These are phyloP conservation scores for Calonectris borealis DNA, from an alignment of 2,113 vertebrate genomes.

Conservation along the genomic window DNA sequence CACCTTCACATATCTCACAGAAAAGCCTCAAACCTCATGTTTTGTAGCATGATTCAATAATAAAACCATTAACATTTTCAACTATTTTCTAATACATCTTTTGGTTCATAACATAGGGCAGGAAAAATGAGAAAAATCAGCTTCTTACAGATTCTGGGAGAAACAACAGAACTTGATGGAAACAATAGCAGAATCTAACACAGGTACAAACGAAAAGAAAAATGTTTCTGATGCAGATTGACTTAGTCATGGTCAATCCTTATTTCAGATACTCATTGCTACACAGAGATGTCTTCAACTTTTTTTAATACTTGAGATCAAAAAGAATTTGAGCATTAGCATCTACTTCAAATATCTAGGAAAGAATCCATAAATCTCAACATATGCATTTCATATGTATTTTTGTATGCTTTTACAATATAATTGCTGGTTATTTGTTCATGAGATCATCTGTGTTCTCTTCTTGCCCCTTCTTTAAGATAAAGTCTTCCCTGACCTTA, in stretches of 20 bases:
- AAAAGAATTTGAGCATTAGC: conserved; percentile 20
- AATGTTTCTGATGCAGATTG: background rate
- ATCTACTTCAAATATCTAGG: background rate
- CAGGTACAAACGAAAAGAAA: background rate
- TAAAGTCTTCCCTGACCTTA: background rate
- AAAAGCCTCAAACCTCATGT: background rate
- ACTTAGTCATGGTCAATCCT: background rate
- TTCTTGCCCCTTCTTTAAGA: background rate
- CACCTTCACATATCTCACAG: background rate
- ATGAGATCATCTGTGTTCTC: background rate
- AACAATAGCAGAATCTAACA: background rate
- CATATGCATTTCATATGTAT: background rate
- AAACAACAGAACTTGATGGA: background rate
- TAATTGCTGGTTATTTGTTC: background rate
- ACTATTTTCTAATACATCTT: background rate
- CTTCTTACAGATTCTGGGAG: background rate
- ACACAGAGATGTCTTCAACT: background rate
- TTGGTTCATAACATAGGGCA: background rate
- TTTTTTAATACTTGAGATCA: background rate
- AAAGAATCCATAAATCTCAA: background rate
- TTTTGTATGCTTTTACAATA: background rate
- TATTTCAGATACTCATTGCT: background rate
- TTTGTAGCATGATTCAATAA: background rate
- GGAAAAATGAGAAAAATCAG: background rate
- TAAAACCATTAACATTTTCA: background rate